Evolutionary conservation across 92 coral and sea anemone species (phyloP).

Genomic region (Phymanthus crucifer): DNA sequence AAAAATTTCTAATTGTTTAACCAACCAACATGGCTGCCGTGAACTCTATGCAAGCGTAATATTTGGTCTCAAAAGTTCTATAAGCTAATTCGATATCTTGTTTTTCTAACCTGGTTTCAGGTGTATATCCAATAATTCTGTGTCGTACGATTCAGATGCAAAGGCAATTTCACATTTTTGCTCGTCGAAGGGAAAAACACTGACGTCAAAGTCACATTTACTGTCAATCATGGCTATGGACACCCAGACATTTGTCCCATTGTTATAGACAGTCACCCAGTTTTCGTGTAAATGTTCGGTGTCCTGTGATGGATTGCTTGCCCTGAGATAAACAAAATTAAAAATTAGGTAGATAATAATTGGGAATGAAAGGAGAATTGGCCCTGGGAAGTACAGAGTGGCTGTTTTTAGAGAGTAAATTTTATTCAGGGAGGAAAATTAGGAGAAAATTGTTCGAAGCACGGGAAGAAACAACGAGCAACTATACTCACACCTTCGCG

Average conservation of each 20-base stretch:
- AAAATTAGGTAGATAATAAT: no score
- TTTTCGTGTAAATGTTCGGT: slow-evolving; percentile 37
- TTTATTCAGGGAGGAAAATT: no score
- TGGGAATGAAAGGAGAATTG: no score
- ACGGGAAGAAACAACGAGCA: no score
- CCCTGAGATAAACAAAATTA: slow-evolving; percentile 2
- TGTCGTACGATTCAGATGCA: slow-evolving; percentile 48
- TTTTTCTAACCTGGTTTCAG: background rate
- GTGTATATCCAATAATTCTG: slow-evolving; percentile 24
- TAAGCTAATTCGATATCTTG: no score
- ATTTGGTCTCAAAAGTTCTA: background rate
- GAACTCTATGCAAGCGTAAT: background rate
- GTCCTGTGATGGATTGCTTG: slow-evolving; percentile 27
- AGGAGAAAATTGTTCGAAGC: no score
- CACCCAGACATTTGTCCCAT: slow-evolving; percentile 48
- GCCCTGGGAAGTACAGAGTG: no score
- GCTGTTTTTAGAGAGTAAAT: no score
- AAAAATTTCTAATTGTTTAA: no score
- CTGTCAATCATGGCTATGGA: slow-evolving; percentile 42
- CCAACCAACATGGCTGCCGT: no score
- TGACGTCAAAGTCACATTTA: slow-evolving; percentile 35
- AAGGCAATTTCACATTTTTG: slow-evolving; percentile 42
- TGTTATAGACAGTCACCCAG: slow-evolving; percentile 49
- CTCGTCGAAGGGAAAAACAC: slow-evolving; percentile 43
- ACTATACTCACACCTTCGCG: no score